Evolutionary conservation across 1,140 invertebrate species (phyloP), one percentile per base, ranked within the genome.

Genomic region (Himalopsyche phryganea): DNA sequence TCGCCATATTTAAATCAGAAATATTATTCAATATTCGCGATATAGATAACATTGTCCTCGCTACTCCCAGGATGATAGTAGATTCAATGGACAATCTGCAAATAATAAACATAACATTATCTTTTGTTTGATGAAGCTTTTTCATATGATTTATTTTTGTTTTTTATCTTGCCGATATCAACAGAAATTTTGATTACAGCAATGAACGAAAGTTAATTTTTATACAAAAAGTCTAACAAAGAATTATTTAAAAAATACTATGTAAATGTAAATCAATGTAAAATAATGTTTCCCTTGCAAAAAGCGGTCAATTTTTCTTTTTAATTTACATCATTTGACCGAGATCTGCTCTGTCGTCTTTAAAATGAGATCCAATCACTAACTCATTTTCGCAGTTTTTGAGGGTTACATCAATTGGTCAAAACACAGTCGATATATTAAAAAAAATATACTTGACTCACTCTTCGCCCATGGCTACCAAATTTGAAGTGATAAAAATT

Each of bases 41-140:
- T 15, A 75, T 64, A 17, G 68, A 66, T 1, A 71, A 50, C 13
- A 77, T 32, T 1, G 69, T 69, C 4, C 76, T 67, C 0, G 71
- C 65, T 9, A 73, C 69, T 9, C 67, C 68, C 4, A 78, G 64
- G 0, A 69, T 69, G 17, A 77, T 66, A 7, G 62, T 65, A 0
- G 70, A 66, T 33, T 76, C 73, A n/a, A 70, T 70, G 0, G 71
- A 70, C 32, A 63, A 72, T 20, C 73, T 77, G 23, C 23, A 58
- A 32, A 58, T 45, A 28, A 23, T 10, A n/a, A n/a, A 52, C 13
- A n/a, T n/a, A n/a, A n/a, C n/a, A n/a, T n/a, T 10, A 38, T 33
- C 23, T 56, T 56, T 47, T 56, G 23, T 36, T 17, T 23, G 13
- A 36, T 17, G 7, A 47, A 7, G 6, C 5, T 47, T n/a, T n/a